phyloP scores from a whole-genome alignment of 2,888 invertebrate species.

The Agrilus biguttatus region DNA sequence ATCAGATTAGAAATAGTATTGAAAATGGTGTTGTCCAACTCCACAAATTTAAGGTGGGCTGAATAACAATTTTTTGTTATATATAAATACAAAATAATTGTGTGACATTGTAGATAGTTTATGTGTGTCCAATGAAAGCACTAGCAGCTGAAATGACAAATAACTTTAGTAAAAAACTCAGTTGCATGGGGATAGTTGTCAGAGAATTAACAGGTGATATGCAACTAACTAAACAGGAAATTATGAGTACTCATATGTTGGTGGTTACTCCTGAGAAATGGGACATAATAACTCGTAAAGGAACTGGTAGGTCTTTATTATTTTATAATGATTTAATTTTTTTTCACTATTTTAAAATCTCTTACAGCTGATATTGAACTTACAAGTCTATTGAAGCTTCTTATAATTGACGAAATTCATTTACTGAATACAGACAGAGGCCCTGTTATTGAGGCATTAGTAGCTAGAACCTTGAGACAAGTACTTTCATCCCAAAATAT shows the following conservation, averaged over 20 bases:
- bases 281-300: slow-evolving; percentile 97
- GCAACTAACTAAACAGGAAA: slow-evolving; percentile 88
- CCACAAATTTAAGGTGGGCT: slow-evolving; percentile 75
- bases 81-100: neutral
- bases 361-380: slow-evolving; percentile 68
- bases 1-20: slow-evolving; percentile 77
- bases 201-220: slow-evolving; percentile 96
- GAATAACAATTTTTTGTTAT: neutral
- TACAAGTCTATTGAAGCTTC: slow-evolving; percentile 75
- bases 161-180: slow-evolving; percentile 75
- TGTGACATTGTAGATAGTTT: slow-evolving; percentile 61
- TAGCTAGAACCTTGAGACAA: slow-evolving; percentile 87
- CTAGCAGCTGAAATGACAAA: slow-evolving; percentile 96
- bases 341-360: slow-evolving; percentile 6
- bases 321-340: neutral
- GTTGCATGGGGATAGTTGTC: slow-evolving; percentile 64
- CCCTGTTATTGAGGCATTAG: slow-evolving; percentile 92
- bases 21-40: slow-evolving; percentile 69
- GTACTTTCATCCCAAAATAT: slow-evolving; percentile 83
- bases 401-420: slow-evolving; percentile 97
- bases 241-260: slow-evolving; percentile 91
- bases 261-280: slow-evolving; percentile 99
- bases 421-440: slow-evolving; percentile 93
- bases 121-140: slow-evolving; percentile 99
- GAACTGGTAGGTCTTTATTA: slow-evolving; percentile 42